A percentile compares a stretch with the other conserved stretches of the same genome.
Conservation (phyloP, 2,888 invertebrate genomes). For the Sminthurides aquaticus region DNA sequence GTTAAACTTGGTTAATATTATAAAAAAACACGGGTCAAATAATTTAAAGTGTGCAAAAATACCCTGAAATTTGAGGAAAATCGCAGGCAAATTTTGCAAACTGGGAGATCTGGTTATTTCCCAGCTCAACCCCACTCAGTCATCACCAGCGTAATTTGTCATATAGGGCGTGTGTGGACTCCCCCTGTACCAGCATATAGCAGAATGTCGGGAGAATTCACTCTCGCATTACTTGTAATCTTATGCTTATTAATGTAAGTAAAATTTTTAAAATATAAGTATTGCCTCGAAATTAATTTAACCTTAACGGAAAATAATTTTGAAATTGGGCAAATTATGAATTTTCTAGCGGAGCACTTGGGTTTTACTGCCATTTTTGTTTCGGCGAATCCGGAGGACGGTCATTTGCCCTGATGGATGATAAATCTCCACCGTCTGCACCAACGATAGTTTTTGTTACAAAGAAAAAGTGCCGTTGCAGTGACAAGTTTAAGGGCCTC, state of each 20-base stretch:
- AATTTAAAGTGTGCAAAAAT: neutral
- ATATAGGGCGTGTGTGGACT: too few species aligned
- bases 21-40: neutral
- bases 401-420: neutral
- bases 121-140: too few species aligned
- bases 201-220: slow-evolving; percentile 3
- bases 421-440: neutral
- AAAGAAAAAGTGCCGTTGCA: slow-evolving; percentile 13
- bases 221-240: neutral
- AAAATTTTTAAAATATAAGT: too few species aligned
- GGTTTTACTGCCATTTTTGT: slow-evolving; percentile 18
- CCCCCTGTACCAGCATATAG: neutral
- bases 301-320: too few species aligned
- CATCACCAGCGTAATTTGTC: too few species aligned
- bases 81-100: too few species aligned
- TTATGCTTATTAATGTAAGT: neutral
- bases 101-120: too few species aligned
- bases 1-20: too few species aligned
- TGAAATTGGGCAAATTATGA: too few species aligned
- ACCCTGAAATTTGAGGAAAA: too few species aligned
- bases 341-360: slow-evolving; percentile 4
- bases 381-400: slow-evolving; percentile 19
- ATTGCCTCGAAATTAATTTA: neutral
- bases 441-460: slow-evolving; percentile 3
- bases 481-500: slow-evolving; percentile 17